Conservation (phyloP, 2,113 vertebrate species). For the Saiga tatarica region DNA sequence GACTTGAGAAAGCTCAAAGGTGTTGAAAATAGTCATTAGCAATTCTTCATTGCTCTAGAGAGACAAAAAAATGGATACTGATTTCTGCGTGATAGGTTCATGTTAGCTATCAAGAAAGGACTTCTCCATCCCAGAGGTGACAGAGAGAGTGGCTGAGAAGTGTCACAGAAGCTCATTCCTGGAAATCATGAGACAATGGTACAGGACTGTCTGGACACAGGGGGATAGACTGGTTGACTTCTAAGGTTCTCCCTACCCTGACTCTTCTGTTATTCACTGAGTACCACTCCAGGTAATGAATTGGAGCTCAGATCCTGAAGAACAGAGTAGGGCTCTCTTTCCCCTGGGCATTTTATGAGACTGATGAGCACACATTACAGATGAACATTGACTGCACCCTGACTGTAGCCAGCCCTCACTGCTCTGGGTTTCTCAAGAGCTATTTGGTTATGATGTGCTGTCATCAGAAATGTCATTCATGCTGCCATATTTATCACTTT, state of each 20-base stretch:
- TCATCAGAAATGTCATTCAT: background rate
- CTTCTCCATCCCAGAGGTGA: background rate
- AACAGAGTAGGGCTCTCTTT: background rate
- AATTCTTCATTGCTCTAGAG: conserved; percentile 3
- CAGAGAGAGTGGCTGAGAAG: background rate
- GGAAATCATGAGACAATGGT: background rate
- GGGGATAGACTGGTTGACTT: background rate
- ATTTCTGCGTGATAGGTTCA: background rate
- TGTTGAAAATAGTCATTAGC: conserved; percentile 33
- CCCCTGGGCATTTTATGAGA: background rate
- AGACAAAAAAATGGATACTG: background rate
- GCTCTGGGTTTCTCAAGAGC: background rate
- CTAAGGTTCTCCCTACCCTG: background rate
- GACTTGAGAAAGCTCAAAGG: conserved; percentile 39
- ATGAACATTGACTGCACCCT: background rate
- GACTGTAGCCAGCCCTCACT: background rate
- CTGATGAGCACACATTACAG: background rate
- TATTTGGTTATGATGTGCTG: background rate
- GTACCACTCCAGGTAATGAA: background rate
- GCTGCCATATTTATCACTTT: background rate
- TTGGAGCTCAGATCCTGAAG: background rate
- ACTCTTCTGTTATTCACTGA: background rate
- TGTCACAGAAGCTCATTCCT: background rate
- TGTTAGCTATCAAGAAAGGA: background rate
- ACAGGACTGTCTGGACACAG: background rate